phyloP scores from a whole-genome alignment of 2,888 invertebrate species.

The Gymnocheta viridis region DNA sequence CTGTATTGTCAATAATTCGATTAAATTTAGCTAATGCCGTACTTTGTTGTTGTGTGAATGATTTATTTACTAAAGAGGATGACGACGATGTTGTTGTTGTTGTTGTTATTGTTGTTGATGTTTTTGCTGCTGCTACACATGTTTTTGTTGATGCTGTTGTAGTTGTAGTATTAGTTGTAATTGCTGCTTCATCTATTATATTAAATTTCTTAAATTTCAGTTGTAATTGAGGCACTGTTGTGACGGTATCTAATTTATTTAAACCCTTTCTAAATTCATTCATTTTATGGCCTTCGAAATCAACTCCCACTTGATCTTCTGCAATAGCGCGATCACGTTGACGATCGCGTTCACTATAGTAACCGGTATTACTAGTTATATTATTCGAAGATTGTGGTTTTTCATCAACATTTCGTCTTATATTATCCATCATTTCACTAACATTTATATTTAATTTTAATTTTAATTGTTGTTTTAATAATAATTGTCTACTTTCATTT shows the following conservation, averaged over 20 bases:
- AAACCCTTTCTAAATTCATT: slow-evolving; percentile 37
- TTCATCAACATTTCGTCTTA: slow-evolving; percentile 68
- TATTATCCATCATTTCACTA: slow-evolving; percentile 70
- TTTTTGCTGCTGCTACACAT: slow-evolving; percentile 68
- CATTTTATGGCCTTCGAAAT: slow-evolving; percentile 41
- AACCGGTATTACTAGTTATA: slow-evolving; percentile 39
- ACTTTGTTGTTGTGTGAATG: slow-evolving; percentile 74
- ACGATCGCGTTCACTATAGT: slow-evolving; percentile 45
- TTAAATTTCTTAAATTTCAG: slow-evolving; percentile 76
- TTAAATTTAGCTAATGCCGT: slow-evolving; percentile 82
- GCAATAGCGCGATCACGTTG: slow-evolving; percentile 40
- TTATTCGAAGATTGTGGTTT: slow-evolving; percentile 32
- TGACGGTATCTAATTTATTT: slow-evolving; percentile 80
- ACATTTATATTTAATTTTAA: slow-evolving; percentile 77
- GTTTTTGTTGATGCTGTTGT: slow-evolving; percentile 71
- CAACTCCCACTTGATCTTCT: slow-evolving; percentile 51
- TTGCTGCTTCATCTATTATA: slow-evolving; percentile 69
- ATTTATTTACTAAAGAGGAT: slow-evolving; percentile 66
- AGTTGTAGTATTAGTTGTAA: slow-evolving; percentile 72
- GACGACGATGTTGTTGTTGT: slow-evolving; percentile 75
- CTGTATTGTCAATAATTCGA: slow-evolving; percentile 80
- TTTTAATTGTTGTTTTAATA: slow-evolving; percentile 78
- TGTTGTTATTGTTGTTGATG: slow-evolving; percentile 71
- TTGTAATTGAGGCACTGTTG: slow-evolving; percentile 80
- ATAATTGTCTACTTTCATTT: slow-evolving; percentile 74